Base-by-base conservation (phyloP, 2,113 vertebrate species). In the Corythoichthys haematopterus region DNA sequence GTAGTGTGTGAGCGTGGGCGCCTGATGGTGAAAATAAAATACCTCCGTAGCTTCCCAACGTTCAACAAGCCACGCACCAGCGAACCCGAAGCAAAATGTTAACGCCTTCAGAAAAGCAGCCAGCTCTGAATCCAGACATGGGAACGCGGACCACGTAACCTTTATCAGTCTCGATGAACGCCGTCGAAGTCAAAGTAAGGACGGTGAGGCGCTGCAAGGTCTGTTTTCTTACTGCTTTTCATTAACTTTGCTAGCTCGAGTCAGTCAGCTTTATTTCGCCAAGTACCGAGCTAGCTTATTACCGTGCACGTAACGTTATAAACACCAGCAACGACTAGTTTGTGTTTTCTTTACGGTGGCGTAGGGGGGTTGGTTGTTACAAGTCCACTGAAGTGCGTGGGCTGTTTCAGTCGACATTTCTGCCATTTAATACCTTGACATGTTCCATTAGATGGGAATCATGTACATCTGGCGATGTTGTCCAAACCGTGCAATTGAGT, bases 231-330 rank as follows among this genome's bases (percentile, higher is more conserved):
- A 45, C 38, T 77, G 43, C 2, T 69, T 80, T 82, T 78, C 72
- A 68, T 58, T 50, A 90, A 90, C 84, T 90, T 90, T 86, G 75
- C 77, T 75, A 70, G 73, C 65, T 28, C 62, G 1, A 52, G 53
- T 67, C 70, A 62, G 60, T 52, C 72, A 36, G 7, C 37, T 14
- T 53, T 13, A 43, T 68, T 15, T 59, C 53, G 28, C 46, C 53
- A 37, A 33, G 56, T 35, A 77, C 75, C 51, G 28, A 71, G 69
- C 71, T 86, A 84, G 81, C 81, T 68, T 71, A 77, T 64, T 78
- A 37, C 12, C 37, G 28, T 64, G 59, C 56, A 20, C 56, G 11
- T 48, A 15, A 20, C 28, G 64, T 58, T 70, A 38, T 36, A 4
- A 65, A 63, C 58, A 61, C 60, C 63, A 14, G 15, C 28, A 7